Percentiles rank a stretch among this genome's conserved stretches.
Evolutionary conservation across 2,797 vertebrate genomes (phyloP).

Genomic region (Amblyraja radiata): DNA sequence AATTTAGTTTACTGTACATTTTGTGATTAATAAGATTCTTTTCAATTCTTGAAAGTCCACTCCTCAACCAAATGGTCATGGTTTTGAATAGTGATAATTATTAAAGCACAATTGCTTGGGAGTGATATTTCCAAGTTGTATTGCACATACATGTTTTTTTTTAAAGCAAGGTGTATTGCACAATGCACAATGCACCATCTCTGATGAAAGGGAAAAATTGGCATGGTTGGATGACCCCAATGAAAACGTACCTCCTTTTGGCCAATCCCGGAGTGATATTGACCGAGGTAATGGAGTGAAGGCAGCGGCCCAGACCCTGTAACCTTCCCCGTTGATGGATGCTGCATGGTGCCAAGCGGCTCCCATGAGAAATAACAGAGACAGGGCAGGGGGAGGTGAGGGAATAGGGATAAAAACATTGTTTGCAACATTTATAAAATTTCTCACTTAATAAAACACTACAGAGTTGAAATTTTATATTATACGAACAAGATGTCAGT

Average conservation of each 20-base stretch:
- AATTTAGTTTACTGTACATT: background rate
- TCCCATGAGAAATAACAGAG: slow-evolving; percentile 44
- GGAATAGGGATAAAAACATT: slow-evolving; percentile 33
- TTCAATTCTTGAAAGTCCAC: background rate
- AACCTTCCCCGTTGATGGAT: slow-evolving; percentile 34
- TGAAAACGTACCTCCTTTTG: slow-evolving; percentile 36
- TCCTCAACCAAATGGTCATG: background rate
- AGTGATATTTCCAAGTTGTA: background rate
- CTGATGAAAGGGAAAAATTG: slow-evolving; percentile 21
- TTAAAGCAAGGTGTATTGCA: background rate
- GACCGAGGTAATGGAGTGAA: slow-evolving; percentile 34
- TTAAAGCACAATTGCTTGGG: slow-evolving; percentile 5
- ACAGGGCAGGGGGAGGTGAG: slow-evolving; percentile 38
- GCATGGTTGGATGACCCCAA: slow-evolving; percentile 37
- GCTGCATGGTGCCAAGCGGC: slow-evolving; percentile 37
- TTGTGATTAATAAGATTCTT: background rate
- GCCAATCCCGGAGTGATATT: slow-evolving; percentile 23
- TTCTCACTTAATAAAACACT: slow-evolving; percentile 33
- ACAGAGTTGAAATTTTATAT: slow-evolving; percentile 20
- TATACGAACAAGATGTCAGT: slow-evolving; percentile 21
- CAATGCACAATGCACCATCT: slow-evolving; percentile 10
- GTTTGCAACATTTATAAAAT: slow-evolving; percentile 37
- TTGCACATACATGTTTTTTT: background rate
- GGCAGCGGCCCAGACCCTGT: slow-evolving; percentile 34
- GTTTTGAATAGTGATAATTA: slow-evolving; percentile 13